Evolutionary conservation across 2,888 invertebrate genomes (phyloP).

Genomic region (Cenopis cana): DNA sequence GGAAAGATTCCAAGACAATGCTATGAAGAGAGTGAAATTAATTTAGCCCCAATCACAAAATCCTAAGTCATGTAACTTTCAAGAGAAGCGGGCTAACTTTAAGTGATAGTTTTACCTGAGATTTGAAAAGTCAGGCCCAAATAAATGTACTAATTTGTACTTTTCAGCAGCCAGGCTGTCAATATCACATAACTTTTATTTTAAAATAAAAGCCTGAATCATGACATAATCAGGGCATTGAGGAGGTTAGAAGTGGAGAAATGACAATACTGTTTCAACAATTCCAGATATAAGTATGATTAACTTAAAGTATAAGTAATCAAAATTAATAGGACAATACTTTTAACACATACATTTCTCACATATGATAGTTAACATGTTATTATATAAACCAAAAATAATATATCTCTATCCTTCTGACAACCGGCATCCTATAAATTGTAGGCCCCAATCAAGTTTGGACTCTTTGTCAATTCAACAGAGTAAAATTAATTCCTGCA

Average conservation of each 20-base stretch:
- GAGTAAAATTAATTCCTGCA: too few species aligned
- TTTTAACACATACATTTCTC: not conserved
- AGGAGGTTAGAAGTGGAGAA: not conserved
- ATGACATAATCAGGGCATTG: conserved; percentile 11
- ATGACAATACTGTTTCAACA: not conserved
- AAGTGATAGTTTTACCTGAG: not conserved
- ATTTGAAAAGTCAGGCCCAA: not conserved
- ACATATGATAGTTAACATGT: not conserved
- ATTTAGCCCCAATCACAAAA: not conserved
- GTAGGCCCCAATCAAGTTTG: too few species aligned
- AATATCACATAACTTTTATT: conserved; percentile 31
- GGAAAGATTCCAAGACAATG: not conserved
- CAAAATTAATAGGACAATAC: not conserved
- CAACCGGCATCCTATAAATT: too few species aligned
- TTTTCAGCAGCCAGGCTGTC: conserved; percentile 14
- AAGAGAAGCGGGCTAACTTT: not conserved
- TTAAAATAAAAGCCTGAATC: conserved; percentile 34
- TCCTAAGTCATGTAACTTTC: not conserved
- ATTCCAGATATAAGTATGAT: not conserved
- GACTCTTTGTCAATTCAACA: too few species aligned
- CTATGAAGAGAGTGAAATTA: not conserved
- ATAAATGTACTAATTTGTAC: conserved; percentile 32
- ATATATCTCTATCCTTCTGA: conserved; percentile 20
- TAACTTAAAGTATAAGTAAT: conserved; percentile 1
- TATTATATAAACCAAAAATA: conserved; percentile 11